Base-by-base conservation (phyloP, 2,888 invertebrate genomes). In the Uloborus plumipes region DNA sequence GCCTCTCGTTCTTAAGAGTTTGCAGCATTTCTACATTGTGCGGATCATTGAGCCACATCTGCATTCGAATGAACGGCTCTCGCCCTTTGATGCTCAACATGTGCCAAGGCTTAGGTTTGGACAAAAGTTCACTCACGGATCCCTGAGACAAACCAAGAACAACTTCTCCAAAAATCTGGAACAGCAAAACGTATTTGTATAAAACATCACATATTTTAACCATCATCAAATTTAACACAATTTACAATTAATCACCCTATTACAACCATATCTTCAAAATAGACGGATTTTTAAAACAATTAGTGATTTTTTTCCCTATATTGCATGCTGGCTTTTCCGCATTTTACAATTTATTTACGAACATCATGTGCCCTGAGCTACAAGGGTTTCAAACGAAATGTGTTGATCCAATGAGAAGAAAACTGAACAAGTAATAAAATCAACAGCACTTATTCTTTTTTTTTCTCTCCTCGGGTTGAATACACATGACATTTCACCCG, bases 91-190 rank as follows among this genome's bases (percentile, higher is more conserved):
- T 97, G 88, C 97, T 98, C 74, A 99, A 92, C 97, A 98, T 97
- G 89, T 97, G 97, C 98, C 99, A 99, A 0, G 98, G 98, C 88
- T 99, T 99, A 6, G 99, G 99, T 89, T 98, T 98, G 84, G 98
- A 97, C 11, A 99, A 91, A 84, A 99, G 91, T 89, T 99, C 99
- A 88, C 97, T 98, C 15, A 98, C 98, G 2, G 98, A 97, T 15
- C 97, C 98, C 90, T 99, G 98, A 0, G 97, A 97, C 47, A 99
- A 91, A 0, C 98, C 98, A 16, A 99, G 91, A 4, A 99, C 98
- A 0, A 97, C 97, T 90, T 99, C 99, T 14, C 99, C 99, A 88
- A 99, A 99, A 85, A 97, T 96, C 91, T 92, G 89, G 15, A 90
- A 90, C 83, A 85, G n/a, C 14, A 72, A 74, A 18, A 20, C 13